These are phyloP conservation scores for Xenotilapia flavipinnis DNA, from an alignment of 2,113 vertebrate genomes.

Conservation along the genomic window DNA sequence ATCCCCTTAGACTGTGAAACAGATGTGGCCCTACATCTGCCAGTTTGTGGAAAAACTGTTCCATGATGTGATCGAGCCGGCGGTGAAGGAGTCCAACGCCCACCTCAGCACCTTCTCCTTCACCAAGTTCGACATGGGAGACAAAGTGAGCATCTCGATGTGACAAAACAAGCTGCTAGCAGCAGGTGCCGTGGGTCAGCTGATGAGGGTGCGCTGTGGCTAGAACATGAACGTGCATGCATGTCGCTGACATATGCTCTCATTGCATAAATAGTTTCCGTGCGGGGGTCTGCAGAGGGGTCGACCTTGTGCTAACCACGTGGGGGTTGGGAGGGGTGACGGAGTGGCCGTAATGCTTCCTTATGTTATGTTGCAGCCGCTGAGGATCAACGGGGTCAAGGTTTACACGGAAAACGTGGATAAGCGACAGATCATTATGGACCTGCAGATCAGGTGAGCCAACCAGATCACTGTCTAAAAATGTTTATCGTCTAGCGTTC, in stretches of 20 bases:
- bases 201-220: background rate
- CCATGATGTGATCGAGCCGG: constrained; percentile 90
- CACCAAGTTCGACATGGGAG: constrained; percentile 88
- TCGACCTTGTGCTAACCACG: constrained; percentile 6
- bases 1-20: constrained; percentile 82
- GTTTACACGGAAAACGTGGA: constrained; percentile 97
- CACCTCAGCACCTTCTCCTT: constrained; percentile 94
- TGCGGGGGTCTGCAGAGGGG: background rate
- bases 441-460: constrained; percentile 91
- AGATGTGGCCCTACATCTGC: constrained; percentile 96
- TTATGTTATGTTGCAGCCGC: constrained; percentile 73
- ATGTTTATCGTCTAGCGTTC: background rate
- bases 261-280: constrained; percentile 56
- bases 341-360: constrained; percentile 2
- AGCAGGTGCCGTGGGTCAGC: constrained; percentile 42
- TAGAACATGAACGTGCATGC: background rate
- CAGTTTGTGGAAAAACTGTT: constrained; percentile 94
- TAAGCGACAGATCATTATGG: constrained; percentile 95
- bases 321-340: background rate
- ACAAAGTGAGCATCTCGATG: constrained; percentile 78
- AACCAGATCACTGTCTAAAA: background rate
- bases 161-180: background rate
- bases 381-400: constrained; percentile 94
- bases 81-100: constrained; percentile 84
- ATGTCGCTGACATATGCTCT: constrained; percentile 15